Evolutionary conservation across 2,113 vertebrate genomes (phyloP).

Genomic region (Callaeas wilsoni): DNA sequence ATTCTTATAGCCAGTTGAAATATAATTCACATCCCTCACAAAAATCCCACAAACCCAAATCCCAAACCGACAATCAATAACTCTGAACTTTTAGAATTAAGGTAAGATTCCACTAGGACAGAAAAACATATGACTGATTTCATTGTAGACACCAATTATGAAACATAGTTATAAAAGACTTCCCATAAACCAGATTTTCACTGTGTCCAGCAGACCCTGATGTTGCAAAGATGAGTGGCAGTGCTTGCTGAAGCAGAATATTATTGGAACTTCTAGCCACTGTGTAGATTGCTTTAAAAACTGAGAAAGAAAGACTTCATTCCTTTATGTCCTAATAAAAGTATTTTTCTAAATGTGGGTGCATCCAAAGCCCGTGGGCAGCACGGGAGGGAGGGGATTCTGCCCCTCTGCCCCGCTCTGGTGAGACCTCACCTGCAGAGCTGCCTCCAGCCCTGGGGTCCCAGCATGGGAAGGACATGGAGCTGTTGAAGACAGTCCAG

Average conservation of each 20-base stretch:
- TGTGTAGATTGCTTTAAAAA: neutral
- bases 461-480: neutral
- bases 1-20: neutral
- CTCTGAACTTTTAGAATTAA: neutral
- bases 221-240: neutral
- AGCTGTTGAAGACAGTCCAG: neutral
- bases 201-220: neutral
- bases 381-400: neutral
- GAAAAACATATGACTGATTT: neutral
- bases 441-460: neutral
- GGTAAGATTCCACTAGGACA: neutral
- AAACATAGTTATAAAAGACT: neutral
- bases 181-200: neutral
- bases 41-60: neutral
- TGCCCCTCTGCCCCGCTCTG: neutral
- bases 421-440: neutral
- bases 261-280: neutral
- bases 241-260: neutral
- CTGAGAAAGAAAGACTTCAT: neutral
- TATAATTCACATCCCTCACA: fast-evolving
- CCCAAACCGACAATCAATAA: neutral
- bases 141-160: neutral
- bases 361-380: neutral
- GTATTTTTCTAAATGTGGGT: neutral
- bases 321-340: neutral